Base-by-base conservation (phyloP, 2,888 invertebrate genomes). In the Cantharis lateralis region DNA sequence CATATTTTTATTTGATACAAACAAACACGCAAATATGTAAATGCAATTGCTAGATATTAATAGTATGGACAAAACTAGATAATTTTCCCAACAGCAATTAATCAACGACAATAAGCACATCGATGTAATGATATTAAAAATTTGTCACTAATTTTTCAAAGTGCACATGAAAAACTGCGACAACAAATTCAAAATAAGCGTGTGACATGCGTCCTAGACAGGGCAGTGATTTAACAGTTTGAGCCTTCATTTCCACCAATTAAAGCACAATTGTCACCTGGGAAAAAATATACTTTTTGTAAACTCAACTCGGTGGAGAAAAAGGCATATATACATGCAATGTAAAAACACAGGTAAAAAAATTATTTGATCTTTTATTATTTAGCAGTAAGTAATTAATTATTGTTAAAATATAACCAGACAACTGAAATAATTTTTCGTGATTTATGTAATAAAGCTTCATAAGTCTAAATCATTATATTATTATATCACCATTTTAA, bases 241-340 rank as follows among this genome's bases (percentile, higher is more conserved):
- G 87, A 87, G 86, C 87, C 87, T 90, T 93, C 93, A 89, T 93
- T 92, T 90, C 93, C 93, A 91, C 92, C 92, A 91, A 93, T 93
- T 89, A 94, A 92, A 89, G 93, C 93, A 91, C 93, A 93, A 91
- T 94, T 94, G 91, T 94, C 94, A 93, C 94, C 94, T 93, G 91
- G 90, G 91, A 90, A 91, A 91, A 91, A 92, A 90, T 91, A 91
- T 84, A 87, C 83, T 84, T 85, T 85, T 87, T 87, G 87, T 87
- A 85, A 83, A 85, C 83, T 82, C 86, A 80, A 80, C 69, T 72
- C 80, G 83, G 84, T 85, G 84, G 82, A 82, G 82, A 83, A 81
- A 80, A 83, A 83, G 82, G 83, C 83, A 81, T 81, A 48, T 48
- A 48, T n/a, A 48, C 48, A 48, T 48, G 48, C 48, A 48, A 48